phyloP scores from a whole-genome alignment of 2,113 vertebrate species.

The Hyperoodon ampullatus region DNA sequence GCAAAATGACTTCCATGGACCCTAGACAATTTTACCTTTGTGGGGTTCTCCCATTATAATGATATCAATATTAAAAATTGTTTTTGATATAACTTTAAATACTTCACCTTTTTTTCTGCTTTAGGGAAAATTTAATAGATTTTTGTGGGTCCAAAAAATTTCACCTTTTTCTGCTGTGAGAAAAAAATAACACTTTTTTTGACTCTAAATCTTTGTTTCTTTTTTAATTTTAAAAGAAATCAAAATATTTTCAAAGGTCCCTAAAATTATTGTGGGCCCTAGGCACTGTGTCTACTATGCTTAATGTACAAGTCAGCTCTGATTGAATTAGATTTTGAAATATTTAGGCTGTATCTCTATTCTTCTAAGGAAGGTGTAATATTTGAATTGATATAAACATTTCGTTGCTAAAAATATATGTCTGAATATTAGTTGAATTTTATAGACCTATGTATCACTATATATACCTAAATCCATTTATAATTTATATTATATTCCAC shows the following conservation, averaged over 20 bases:
- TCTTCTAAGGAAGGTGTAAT: neutral
- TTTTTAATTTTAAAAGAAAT: slow-evolving; percentile 10
- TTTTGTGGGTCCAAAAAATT: neutral
- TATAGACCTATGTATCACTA: neutral
- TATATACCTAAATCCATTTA: neutral
- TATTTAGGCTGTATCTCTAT: neutral
- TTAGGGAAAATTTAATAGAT: neutral
- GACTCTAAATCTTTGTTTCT: neutral
- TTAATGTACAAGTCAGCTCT: neutral
- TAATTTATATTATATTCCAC: neutral
- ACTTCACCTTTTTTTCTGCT: neutral
- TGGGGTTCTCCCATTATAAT: neutral
- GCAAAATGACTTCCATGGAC: neutral
- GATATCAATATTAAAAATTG: neutral
- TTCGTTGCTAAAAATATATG: neutral
- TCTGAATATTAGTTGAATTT: neutral
- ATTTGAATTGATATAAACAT: neutral
- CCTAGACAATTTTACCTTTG: neutral
- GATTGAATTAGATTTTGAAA: neutral
- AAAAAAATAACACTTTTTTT: neutral
- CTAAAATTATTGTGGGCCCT: neutral
- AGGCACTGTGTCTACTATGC: neutral
- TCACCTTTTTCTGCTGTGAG: neutral
- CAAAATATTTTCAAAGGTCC: neutral
- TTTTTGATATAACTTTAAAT: neutral